Base-by-base conservation (phyloP, 92 coral and sea anemone species). In the Paragorgia papillata region DNA sequence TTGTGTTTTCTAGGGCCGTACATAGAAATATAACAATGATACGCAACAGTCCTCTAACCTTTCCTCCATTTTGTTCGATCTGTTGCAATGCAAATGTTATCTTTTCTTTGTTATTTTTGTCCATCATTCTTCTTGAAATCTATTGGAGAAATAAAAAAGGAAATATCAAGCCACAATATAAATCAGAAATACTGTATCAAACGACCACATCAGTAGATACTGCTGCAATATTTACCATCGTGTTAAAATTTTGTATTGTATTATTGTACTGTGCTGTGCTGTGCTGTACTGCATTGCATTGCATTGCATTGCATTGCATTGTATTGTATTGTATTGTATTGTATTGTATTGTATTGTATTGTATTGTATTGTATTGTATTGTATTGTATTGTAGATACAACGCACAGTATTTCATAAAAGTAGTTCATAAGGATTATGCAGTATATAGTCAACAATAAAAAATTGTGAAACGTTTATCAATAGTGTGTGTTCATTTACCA, bases 81-180 rank as follows among this genome's bases (percentile, higher is more conserved):
- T 89, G 76, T 56, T 92, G 97, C 65, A 92, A 66, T 14, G 96
- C 92, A 85, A 82, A 78, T 43, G 88, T 70, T 77, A 92, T 89
- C 53, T 68, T 92, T 71, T 92, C 97, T 76, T 92, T 92, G 65
- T 91, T 92, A 4, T 82, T 63, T 62, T 92, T 92, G 30, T 92
- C 97, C 96, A 92, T 92, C 48, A 88, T 85, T 53, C 92, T 84
- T 66, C 90, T 88, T 21, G 97, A 88, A n/a, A 88, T 88, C 92
- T 88, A 32, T 14, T 62, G 29, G 20, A 12, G 31, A 12, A 20
- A 35, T 9, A 37, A 40, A 44, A 25, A 6, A 70, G 25, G 17
- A 22, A 20, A 70, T 14, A 61, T 20, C 1, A 32, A 3, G 1
- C 2, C 48, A 35, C 51, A 33, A 8, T 12, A 4, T 0, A 46